Base-by-base conservation (phyloP, 2,888 invertebrate genomes). In the Trissoscelio sp. region DNA sequence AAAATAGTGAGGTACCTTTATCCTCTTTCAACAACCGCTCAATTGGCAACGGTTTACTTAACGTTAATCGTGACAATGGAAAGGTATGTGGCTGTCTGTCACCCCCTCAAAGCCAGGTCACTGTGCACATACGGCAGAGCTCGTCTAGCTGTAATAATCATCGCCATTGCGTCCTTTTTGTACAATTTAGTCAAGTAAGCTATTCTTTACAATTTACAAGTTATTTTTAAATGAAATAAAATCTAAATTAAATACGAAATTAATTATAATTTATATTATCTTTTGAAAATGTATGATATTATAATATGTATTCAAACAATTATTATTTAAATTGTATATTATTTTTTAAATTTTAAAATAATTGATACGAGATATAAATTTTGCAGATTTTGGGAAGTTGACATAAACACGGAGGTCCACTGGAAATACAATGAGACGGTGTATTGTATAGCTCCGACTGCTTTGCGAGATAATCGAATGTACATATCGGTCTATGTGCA, bases 41-140 rank as follows among this genome's bases (percentile, higher is more conserved):
- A 99, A 92, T 98, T 98, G 82, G 97, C 97, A 79, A 97, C 98
- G 62, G 97, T 98, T 70, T 99, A 98, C 93, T 93, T 99, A 88
- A 96, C 96, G 51, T 93, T 96, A 79, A 97, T 97, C 82, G 97
- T 98, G 72, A 97, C 98, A 0, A 93, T 98, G 87, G 98, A 98
- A 91, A 94, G 99, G 67, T 99, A 98, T 93, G 97, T 98, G 81
- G 98, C 98, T 2, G 97, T 97, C 31, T 97, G 97, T 89, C 96
- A 96, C 89, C 98, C 98, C 0, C 93, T 99, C 60, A 94, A 95
- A 83, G 98, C 98, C 0, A 94, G 97, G 66, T 96, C 97, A 1
- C 93, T 98, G 85, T 98, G 98, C 92, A 98, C 98, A 1, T 97
- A 97, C 88, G 95, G 96, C 55, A 94, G 95, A 82, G 98, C 96